Conservation (phyloP, 2,888 invertebrate genomes). For the Scaptomyza polygonia region DNA sequence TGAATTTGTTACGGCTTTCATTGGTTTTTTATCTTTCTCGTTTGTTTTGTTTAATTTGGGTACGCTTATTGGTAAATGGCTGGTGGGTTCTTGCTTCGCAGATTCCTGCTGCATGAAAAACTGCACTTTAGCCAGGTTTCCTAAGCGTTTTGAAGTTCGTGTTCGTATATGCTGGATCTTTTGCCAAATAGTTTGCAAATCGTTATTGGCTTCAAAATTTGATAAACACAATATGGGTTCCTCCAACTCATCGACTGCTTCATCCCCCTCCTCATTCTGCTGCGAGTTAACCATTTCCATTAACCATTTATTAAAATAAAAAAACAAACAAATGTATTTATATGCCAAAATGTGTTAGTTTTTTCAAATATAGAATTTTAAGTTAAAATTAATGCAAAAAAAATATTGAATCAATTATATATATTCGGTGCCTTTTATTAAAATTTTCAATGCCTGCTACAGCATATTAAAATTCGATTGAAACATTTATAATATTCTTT, state of each 20-base stretch:
- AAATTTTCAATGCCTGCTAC: no score
- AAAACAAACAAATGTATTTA: no score
- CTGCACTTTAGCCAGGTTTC: not conserved
- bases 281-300: not conserved
- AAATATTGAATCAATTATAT: not conserved
- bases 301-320: no score
- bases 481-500: no score
- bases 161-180: not conserved
- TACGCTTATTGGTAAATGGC: no score
- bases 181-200: slow-evolving; percentile 9
- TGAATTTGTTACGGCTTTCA: not conserved
- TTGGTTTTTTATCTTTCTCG: not conserved
- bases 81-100: not conserved
- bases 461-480: no score
- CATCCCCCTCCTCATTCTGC: not conserved
- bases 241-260: not conserved
- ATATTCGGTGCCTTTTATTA: not conserved
- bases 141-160: not conserved
- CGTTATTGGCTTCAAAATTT: slow-evolving; percentile 1
- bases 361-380: not conserved
- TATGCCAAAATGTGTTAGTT: no score
- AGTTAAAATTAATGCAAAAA: not conserved
- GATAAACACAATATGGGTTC: slow-evolving; percentile 5
- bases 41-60: not conserved
- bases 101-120: not conserved